These are phyloP conservation scores for Aptenodytes patagonicus DNA, from an alignment of 2,113 vertebrate genomes.

Conservation along the genomic window DNA sequence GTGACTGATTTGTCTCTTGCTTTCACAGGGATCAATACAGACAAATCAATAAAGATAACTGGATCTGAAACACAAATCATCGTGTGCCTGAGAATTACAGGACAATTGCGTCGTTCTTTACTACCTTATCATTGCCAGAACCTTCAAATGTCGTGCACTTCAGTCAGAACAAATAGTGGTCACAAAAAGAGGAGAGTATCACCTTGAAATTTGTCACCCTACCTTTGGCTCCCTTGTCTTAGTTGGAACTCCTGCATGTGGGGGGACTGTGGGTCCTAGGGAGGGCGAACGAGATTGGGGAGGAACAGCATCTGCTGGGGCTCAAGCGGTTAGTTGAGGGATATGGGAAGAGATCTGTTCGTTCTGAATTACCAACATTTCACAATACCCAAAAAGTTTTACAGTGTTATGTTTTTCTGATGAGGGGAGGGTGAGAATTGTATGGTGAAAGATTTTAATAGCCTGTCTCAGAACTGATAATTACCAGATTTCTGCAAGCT, in stretches of 20 bases:
- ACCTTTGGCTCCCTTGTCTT: not conserved
- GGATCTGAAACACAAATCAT: not conserved
- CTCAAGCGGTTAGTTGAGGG: not conserved
- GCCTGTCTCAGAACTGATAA: not conserved
- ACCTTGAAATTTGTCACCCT: not conserved
- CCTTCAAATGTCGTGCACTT: not conserved
- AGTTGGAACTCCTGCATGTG: not conserved
- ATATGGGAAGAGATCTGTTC: not conserved
- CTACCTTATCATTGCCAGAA: not conserved
- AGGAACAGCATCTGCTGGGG: not conserved
- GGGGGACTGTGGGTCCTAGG: not conserved
- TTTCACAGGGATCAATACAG: not conserved
- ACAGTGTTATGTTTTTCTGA: not conserved
- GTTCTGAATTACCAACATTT: not conserved
- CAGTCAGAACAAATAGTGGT: not conserved
- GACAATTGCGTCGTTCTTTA: not conserved
- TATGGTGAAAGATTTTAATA: not conserved
- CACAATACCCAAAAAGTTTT: not conserved
- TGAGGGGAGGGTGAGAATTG: not conserved
- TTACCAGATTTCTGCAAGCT: not conserved
- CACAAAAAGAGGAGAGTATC: not conserved
- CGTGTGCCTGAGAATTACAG: not conserved
- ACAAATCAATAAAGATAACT: not conserved
- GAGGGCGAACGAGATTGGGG: rapidly evolving
- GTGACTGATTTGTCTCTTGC: not conserved